Base-by-base conservation (phyloP, 2,888 invertebrate species). In the Tineola bisselliella region DNA sequence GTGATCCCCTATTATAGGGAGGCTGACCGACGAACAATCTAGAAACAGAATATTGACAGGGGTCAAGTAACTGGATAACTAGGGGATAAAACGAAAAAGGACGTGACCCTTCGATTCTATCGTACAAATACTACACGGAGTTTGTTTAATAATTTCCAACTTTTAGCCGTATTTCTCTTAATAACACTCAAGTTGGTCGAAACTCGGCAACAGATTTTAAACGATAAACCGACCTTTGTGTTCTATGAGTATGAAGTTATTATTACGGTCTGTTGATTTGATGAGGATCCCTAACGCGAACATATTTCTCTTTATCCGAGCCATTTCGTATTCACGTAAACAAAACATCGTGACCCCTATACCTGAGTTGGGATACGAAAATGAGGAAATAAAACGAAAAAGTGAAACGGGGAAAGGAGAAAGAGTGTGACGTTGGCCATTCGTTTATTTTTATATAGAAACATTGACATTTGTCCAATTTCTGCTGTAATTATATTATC, bases 201-300 rank as follows among this genome's bases (percentile, higher is more conserved):
- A 81, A 82, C 81, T 76, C 77, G 72, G 75, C 72, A 74, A 70
- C 74, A 15, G n/a, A 38, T 38, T 38, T 38, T 38, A 38, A 38
- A 2, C 38, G 38, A 48, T 38, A 12, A 38, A 38, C 38, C 38
- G 38, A 48, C 54, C 25, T 54, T 54, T 54, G 54, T 54, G 18
- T n/a, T n/a, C 48, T 48, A 48, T 78, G 71, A 73, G 75, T 48
- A 48, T 79, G 71, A 73, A 75, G 76, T 79, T 82, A 77, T 82
- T 84, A 80, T 79, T 77, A 74, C 77, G 78, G 79, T 69, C 71
- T 75, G 73, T 71, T 78, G 79, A 77, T 79, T 82, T 79, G 72
- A 78, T 76, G 74, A 76, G 73, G 71, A 74, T 72, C 66, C 67
- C 65, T 44, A 10, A 61, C 56, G 57, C 58, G 59, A 60, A 62